A percentile compares a stretch with the other conserved stretches of the same genome.
Evolutionary conservation across 2,888 invertebrate species (phyloP).

Genomic region (Cephus pulcher): DNA sequence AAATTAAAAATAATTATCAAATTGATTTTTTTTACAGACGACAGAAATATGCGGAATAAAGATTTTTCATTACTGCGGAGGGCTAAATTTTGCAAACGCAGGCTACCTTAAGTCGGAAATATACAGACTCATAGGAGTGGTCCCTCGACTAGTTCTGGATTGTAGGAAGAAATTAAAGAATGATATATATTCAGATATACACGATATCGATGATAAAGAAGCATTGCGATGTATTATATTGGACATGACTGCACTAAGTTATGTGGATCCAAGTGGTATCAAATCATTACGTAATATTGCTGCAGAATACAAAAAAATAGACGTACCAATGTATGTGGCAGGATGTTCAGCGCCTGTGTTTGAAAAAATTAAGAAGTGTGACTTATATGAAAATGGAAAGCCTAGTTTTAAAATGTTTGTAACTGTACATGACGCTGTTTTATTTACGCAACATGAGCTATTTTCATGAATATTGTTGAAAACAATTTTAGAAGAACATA

Average conservation of each 20-base stretch:
- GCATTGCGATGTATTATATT: constrained; percentile 66
- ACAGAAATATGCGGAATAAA: constrained; percentile 74
- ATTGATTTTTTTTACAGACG: constrained; percentile 63
- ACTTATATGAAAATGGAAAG: constrained; percentile 51
- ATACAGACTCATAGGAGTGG: constrained; percentile 68
- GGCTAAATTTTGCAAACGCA: constrained; percentile 76
- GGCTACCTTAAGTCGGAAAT: constrained; percentile 71
- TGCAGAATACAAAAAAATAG: constrained; percentile 69
- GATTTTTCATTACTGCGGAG: constrained; percentile 77
- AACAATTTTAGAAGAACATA: too few species aligned
- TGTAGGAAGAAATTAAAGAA: constrained; percentile 63
- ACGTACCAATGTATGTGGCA: constrained; percentile 70
- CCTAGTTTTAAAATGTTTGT: constrained; percentile 70
- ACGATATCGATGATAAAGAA: constrained; percentile 38
- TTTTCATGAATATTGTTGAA: constrained; percentile 20
- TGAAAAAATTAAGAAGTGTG: constrained; percentile 62
- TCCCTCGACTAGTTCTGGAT: constrained; percentile 67
- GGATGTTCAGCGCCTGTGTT: constrained; percentile 67
- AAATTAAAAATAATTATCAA: too few species aligned
- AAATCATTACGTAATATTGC: constrained; percentile 68
- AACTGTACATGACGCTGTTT: constrained; percentile 75
- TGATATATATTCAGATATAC: constrained; percentile 36
- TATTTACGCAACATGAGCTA: constrained; percentile 59
- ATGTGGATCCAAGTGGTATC: constrained; percentile 76
- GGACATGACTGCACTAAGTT: constrained; percentile 74